These are phyloP conservation scores for Polypedilum vanderplanki DNA, from an alignment of 1,140 invertebrate genomes.

Conservation along the genomic window DNA sequence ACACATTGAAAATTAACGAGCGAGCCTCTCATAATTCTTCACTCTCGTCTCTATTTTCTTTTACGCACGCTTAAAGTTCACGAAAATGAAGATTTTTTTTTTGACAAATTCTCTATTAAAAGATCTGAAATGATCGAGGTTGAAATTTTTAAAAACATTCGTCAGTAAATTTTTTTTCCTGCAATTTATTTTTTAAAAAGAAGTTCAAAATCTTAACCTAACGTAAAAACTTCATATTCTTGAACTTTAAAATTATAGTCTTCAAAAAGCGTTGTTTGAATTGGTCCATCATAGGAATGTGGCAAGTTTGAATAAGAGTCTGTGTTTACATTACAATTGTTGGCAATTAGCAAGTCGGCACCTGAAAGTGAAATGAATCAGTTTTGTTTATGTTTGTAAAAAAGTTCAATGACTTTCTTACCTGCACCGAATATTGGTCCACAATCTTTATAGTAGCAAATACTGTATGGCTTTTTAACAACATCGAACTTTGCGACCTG, in stretches of 20 bases:
- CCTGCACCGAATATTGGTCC: slow-evolving; percentile 87
- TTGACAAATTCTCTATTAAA: background rate
- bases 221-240: slow-evolving; percentile 83
- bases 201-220: background rate
- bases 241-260: slow-evolving; percentile 83
- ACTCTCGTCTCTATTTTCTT: background rate
- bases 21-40: background rate
- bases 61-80: background rate
- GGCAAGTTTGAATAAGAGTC: slow-evolving; percentile 87
- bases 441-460: slow-evolving; percentile 85
- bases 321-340: slow-evolving; percentile 74
- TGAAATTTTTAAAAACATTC: no score
- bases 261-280: slow-evolving; percentile 66
- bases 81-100: background rate
- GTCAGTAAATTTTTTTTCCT: no score
- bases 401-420: background rate
- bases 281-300: slow-evolving; percentile 81
- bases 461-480: slow-evolving; percentile 82
- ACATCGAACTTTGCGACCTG: slow-evolving; percentile 76
- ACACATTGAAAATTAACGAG: background rate
- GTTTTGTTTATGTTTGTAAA: background rate
- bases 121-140: no score
- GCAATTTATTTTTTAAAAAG: no score
- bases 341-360: slow-evolving; percentile 78
- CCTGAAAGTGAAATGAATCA: slow-evolving; percentile 38